Evolutionary conservation across 2,113 vertebrate genomes (phyloP), one percentile per base, ranked within the genome.

Genomic region (Phasianus colchicus): DNA sequence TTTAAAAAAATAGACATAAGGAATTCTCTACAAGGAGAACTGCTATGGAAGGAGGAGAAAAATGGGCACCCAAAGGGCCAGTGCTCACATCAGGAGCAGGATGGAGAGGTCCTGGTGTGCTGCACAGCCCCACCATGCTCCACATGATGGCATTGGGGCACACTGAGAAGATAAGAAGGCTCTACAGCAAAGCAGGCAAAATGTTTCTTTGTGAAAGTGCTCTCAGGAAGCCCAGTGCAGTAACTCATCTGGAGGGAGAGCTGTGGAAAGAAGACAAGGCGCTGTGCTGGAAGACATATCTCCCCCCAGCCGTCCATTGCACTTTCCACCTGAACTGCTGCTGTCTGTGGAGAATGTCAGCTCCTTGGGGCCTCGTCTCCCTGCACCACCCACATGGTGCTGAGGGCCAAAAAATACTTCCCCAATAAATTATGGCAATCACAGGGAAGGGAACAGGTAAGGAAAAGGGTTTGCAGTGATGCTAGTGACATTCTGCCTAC

Each of bases 221-320:
- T 83, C 57, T 78, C 57, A 50, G 88, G 48, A 90, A 90, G 83
- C 88, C 83, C 83, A 86, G 55, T 57, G 69, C 24, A 8, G 79
- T 83, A 95, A 88, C 47, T 96, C 83, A 90, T 69, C 32, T 45
- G 65, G 52, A 83, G 69, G 79, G 65, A 89, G 73, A 86, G 57
- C 1, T 0, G 86, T 57, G 54, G 40, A 89, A 86, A 95, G 8
- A 52, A 95, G 8, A 54, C 52, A 54, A 54, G 52, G 86, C 83
- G 75, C 67, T 83, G 72, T 61, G 69, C 70, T 91, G 3, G 2
- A 89, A 90, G 80, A 96, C 30, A 0, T 93, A 95, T 94, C 94
- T 84, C 60, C 85, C 96, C 94, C 94, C 83, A 92, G 95, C 79
- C 63, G 24, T 90, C 89, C 93, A 86, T 91, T 95, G 94, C 85